Evolutionary conservation across 2,113 vertebrate species (phyloP), one percentile per base, ranked within the genome.

Genomic region (Spheniscus mendiculus): DNA sequence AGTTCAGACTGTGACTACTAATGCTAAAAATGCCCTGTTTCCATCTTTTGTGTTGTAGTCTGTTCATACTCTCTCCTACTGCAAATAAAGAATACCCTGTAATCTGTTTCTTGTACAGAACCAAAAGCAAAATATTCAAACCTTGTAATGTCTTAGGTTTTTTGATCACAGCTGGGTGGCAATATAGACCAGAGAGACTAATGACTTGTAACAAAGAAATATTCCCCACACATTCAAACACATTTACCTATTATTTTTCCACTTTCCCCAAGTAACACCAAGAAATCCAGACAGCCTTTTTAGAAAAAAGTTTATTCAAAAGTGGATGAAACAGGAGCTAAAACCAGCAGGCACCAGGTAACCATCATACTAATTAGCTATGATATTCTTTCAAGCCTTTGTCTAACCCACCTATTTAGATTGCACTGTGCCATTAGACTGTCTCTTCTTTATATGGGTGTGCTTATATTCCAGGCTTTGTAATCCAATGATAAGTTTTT

Each of bases 101-200:
- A 73, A 95, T 79, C n/a, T 40, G 6, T n/a, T 91, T 76, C 38
- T 82, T 59, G 18, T 89, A 63, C 27, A 87, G 69, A 87, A 91
- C 32, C 8, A 50, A 70, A 84, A 59, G 38, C 25, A 89, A 93
- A 93, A 84, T 87, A 81, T 83, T 91, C 63, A 62, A 90, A 34
- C 20, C 55, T 15, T 87, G 69, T 55, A 63, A 56, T 59, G 49
- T 83, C 59, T 82, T 58, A 52, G 44, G 63, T 93, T 95, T 89
- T 96, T 81, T 96, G 61, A 91, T 82, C 94, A 96, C 96, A 97
- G 89, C 77, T 95, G 94, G 84, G 89, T 85, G 93, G 91, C 94
- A 96, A 93, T 95, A 85, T 34, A 96, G 84, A 93, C 93, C 83
- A 89, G 62, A 86, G 47, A 90, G 63, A 93, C 83, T 91, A 93